Evolutionary conservation across 2,113 vertebrate genomes (phyloP), one percentile per base, ranked within the genome.

Genomic region (Poeciliopsis occidentalis): DNA sequence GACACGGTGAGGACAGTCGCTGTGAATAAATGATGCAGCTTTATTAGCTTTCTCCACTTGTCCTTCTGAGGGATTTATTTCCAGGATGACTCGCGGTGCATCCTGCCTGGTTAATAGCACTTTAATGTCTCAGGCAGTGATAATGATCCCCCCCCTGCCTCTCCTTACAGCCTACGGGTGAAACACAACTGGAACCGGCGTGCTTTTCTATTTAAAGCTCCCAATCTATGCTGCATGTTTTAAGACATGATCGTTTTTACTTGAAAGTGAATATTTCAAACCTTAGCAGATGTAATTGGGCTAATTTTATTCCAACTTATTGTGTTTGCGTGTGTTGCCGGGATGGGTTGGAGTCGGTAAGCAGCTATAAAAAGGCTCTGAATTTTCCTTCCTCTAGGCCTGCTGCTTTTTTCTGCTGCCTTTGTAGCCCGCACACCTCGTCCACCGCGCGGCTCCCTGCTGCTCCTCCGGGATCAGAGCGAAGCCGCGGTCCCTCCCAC

Each of bases 341-440:
- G 64, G 73, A 13, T 10, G 32, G 39, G 17, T 51, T 41, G 69
- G 34, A 77, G 78, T 62, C 8, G 66, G 27, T 31, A 1, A 61
- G 13, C 3, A 41, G 39, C 29, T 73, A 75, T 44, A 15, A 37
- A 78, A 69, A 64, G 44, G 11, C 37, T 12, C 12, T 22, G 13
- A 13, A 12, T 78, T 79, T 70, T 64, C 27, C 77, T 76, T 31
- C 62, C 47, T 19, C 66, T n/a, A 26, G 24, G 64, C 70, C 75
- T 67, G 64, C 68, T 85, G 54, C 31, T n/a, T 61, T 78, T 86
- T 79, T 87, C 60, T 75, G 57, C 64, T 74, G 26, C 68, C 74
- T 87, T 86, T 90, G 69, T 84, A 88, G 87, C 88, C 89, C 89
- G 90, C 91, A 90, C 90, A 89, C 89, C 88, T 88, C 62, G 87